These are phyloP conservation scores for Heliconius aoede DNA, from an alignment of 2,888 invertebrate genomes.

Conservation along the genomic window DNA sequence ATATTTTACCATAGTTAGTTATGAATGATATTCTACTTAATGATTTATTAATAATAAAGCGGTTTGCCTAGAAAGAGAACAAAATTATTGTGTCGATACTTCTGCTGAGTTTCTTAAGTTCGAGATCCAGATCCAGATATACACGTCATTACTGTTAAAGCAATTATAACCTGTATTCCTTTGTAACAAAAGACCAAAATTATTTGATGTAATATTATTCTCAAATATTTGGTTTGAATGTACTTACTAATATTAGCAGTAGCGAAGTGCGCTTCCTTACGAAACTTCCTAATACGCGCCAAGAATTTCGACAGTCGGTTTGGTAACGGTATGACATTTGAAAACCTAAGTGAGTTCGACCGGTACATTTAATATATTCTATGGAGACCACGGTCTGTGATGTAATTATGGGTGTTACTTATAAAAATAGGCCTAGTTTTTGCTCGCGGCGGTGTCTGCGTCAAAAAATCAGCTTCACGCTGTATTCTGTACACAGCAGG, in stretches of 20 bases:
- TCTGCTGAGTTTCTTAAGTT: not conserved
- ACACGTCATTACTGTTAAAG: not conserved
- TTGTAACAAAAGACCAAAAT: not conserved
- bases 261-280: constrained; percentile 43
- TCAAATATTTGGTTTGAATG: constrained; percentile 9
- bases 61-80: not conserved
- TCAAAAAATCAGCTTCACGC: not conserved
- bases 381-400: constrained; percentile 1
- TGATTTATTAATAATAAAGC: not conserved
- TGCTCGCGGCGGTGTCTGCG: not conserved
- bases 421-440: not conserved
- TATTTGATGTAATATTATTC: not conserved
- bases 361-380: constrained; percentile 29
- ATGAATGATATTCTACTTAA: too few relatives aligned
- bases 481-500: too few relatives aligned
- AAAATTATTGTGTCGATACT: not conserved
- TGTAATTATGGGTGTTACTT: constrained; percentile 8
- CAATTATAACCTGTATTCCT: not conserved
- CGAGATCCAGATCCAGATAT: not conserved
- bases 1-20: too few relatives aligned
- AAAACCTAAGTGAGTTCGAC: constrained; percentile 52
- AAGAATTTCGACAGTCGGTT: constrained; percentile 49
- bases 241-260: constrained; percentile 32
- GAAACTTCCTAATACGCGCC: constrained; percentile 52
- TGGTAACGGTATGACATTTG: constrained; percentile 55